Conservation (phyloP, 2,797 vertebrate genomes). For the Notolabrus celidotus region DNA sequence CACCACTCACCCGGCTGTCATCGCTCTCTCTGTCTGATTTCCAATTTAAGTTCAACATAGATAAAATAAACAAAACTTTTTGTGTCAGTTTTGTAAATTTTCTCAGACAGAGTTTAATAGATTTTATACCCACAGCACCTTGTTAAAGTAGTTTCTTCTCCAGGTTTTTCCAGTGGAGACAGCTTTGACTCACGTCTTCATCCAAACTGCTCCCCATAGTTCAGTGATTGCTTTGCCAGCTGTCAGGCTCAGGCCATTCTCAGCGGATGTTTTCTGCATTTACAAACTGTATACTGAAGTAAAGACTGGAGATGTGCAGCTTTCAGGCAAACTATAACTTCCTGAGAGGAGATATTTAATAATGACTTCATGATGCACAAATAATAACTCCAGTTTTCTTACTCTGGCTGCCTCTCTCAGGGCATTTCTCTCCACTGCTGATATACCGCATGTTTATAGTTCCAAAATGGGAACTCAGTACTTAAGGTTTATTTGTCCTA, state of each 20-base stretch:
- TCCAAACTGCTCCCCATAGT: conserved; percentile 29
- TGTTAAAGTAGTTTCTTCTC: conserved; percentile 7
- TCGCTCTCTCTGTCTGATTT: conserved; percentile 18
- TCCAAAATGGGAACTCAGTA: neutral
- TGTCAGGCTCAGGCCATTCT: conserved; percentile 33
- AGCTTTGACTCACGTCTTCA: conserved; percentile 33
- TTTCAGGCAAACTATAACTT: conserved; percentile 1
- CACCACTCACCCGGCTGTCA: conserved; percentile 19
- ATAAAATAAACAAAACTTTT: neutral
- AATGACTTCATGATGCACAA: conserved; percentile 1
- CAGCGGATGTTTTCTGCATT: conserved; percentile 24
- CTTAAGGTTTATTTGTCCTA: neutral
- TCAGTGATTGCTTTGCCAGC: conserved; percentile 52
- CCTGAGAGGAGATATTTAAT: conserved; percentile 4
- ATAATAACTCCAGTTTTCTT: neutral
- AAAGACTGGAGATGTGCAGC: neutral
- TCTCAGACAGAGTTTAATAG: neutral
- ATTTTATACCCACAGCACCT: neutral
- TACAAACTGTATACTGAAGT: conserved; percentile 14
- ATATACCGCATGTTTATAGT: conserved; percentile 1
- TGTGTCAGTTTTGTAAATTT: neutral
- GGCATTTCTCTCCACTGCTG: neutral
- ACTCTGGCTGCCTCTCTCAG: neutral
- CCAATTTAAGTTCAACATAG: conserved; percentile 10
- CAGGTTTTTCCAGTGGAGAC: conserved; percentile 10